These are phyloP conservation scores for Papilio machaon DNA, from an alignment of 1,140 invertebrate species.

Conservation along the genomic window DNA sequence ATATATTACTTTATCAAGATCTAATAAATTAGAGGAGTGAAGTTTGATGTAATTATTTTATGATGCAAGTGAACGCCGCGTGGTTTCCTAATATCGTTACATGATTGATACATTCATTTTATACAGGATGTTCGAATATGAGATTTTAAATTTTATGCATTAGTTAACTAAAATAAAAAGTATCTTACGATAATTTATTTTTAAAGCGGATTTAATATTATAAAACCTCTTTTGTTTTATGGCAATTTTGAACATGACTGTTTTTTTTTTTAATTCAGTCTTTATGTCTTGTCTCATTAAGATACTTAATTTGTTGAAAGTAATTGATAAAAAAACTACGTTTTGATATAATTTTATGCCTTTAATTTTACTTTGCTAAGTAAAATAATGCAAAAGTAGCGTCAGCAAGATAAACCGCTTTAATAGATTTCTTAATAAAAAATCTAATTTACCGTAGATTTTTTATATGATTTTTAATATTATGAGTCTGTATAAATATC, in stretches of 20 bases:
- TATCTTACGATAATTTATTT: too few relatives aligned
- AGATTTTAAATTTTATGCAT: not conserved
- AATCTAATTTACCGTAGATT: not conserved
- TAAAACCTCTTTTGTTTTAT: too few relatives aligned
- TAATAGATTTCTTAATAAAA: not conserved
- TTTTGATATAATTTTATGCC: not conserved
- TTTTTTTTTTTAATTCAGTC: too few relatives aligned
- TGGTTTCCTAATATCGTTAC: not conserved
- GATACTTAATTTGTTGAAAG: too few relatives aligned
- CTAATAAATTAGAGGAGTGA: constrained; percentile 1
- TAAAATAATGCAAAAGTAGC: too few relatives aligned
- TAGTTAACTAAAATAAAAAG: too few relatives aligned
- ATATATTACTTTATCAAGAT: constrained; percentile 3
- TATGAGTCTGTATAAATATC: not conserved
- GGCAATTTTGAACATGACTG: too few relatives aligned
- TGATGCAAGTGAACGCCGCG: not conserved
- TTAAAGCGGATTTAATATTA: too few relatives aligned
- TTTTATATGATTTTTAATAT: not conserved
- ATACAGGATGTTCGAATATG: not conserved
- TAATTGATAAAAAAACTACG: too few relatives aligned
- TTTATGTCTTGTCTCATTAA: too few relatives aligned
- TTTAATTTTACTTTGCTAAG: not conserved
- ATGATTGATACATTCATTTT: not conserved
- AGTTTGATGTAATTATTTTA: constrained; percentile 3
- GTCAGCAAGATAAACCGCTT: not conserved